Percentiles rank a stretch among this genome's conserved stretches.
phyloP scores from a whole-genome alignment of 1,140 invertebrate genomes.

The Cecropterus lyciades region DNA sequence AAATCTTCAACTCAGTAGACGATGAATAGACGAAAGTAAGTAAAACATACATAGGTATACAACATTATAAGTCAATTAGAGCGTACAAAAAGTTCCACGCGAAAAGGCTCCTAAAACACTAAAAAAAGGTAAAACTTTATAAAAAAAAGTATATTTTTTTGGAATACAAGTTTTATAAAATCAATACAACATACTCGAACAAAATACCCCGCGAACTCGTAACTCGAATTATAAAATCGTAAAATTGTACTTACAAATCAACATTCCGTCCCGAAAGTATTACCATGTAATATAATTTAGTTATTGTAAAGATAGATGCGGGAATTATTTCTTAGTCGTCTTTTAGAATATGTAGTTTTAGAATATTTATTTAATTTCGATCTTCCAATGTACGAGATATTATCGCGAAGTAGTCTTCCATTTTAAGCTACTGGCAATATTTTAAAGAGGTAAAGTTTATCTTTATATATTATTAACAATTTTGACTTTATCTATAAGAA shows the following conservation, averaged over 20 bases:
- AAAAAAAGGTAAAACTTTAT: too few species aligned
- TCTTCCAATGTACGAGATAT: slow-evolving; percentile 19
- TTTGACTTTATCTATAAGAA: slow-evolving; percentile 1
- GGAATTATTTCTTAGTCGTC: slow-evolving; percentile 38
- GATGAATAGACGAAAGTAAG: too few species aligned
- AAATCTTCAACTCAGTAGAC: too few species aligned
- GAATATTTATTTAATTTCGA: slow-evolving; percentile 36
- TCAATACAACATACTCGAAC: too few species aligned
- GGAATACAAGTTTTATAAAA: too few species aligned
- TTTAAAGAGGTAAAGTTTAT: neutral
- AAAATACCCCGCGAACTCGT: too few species aligned
- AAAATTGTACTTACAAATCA: slow-evolving; percentile 40
- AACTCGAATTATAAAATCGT: neutral
- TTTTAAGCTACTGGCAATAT: neutral
- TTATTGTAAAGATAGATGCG: slow-evolving; percentile 26
- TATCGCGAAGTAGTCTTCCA: slow-evolving; percentile 8
- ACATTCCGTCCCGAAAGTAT: slow-evolving; percentile 67
- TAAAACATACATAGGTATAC: too few species aligned
- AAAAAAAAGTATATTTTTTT: too few species aligned
- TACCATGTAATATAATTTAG: slow-evolving; percentile 50
- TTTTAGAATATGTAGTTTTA: slow-evolving; percentile 26
- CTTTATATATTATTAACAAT: slow-evolving; percentile 3
- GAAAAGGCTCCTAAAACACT: too few species aligned
- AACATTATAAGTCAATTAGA: too few species aligned
- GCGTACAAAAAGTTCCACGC: too few species aligned